A percentile compares a stretch with the other conserved stretches of the same genome.
Conservation (phyloP, 1,140 invertebrate species). For the Drosophila saltans region DNA sequence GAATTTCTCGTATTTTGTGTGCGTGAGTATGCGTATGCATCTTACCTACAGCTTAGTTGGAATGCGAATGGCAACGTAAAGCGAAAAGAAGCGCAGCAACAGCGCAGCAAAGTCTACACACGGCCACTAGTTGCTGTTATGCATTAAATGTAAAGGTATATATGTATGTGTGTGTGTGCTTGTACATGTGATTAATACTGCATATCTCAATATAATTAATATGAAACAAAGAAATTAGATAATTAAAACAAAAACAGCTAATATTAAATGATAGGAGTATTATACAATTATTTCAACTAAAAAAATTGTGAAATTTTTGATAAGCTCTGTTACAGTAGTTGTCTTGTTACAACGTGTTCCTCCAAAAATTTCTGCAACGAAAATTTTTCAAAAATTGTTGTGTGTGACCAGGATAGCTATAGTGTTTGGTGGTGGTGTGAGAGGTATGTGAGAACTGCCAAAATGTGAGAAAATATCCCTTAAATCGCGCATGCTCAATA, state of each 20-base stretch:
- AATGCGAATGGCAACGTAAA: constrained; percentile 45
- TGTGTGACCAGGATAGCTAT: not conserved
- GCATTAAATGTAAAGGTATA: constrained; percentile 36
- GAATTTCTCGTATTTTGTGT: constrained; percentile 7
- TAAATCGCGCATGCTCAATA: constrained; percentile 2
- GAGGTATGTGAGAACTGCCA: not conserved
- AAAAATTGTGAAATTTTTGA: not conserved
- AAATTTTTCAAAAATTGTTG: constrained; percentile 11
- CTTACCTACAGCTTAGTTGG: constrained; percentile 26
- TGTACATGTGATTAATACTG: not conserved
- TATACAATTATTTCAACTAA: not conserved
- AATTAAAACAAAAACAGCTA: not conserved
- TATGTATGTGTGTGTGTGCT: constrained; percentile 25
- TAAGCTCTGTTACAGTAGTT: not conserved
- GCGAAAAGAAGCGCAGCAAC: constrained; percentile 27
- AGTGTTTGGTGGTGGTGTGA: not conserved
- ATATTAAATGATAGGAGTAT: not conserved
- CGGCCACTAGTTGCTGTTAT: constrained; percentile 79
- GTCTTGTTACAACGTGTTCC: not conserved
- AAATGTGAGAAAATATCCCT: constrained; percentile 4
- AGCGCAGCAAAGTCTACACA: constrained; percentile 46
- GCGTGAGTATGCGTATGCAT: constrained; percentile 19
- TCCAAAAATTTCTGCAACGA: constrained; percentile 2
- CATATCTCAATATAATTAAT: not conserved
- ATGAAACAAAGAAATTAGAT: not conserved